phyloP scores from a whole-genome alignment of 1,140 invertebrate genomes.

The Hylaeus anthracinus region DNA sequence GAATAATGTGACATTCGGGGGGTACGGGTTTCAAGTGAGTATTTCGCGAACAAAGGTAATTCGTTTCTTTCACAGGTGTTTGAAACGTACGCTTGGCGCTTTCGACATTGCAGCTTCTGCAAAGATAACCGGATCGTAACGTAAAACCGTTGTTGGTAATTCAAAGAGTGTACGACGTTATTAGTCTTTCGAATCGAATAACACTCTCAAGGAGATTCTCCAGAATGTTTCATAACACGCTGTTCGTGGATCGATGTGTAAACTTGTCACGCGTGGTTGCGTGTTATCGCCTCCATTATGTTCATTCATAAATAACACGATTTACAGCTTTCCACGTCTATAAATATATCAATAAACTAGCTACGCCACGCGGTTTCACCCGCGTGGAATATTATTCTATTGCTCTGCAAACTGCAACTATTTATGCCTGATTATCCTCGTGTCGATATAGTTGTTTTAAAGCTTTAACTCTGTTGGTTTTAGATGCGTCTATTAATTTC shows the following conservation, averaged over 20 bases:
- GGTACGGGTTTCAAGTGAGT: no score
- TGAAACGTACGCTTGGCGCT: not conserved
- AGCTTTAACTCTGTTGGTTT: no score
- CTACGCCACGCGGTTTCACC: no score
- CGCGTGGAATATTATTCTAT: no score
- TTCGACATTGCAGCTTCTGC: not conserved
- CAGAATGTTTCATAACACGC: constrained; percentile 38
- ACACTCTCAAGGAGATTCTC: constrained; percentile 37
- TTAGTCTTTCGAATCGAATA: constrained; percentile 48
- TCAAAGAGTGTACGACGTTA: constrained; percentile 7
- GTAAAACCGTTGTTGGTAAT: constrained; percentile 18
- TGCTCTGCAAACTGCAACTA: no score
- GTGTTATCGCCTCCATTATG: not conserved
- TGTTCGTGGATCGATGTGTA: not conserved
- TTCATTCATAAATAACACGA: not conserved
- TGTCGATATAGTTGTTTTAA: no score
- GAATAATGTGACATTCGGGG: no score
- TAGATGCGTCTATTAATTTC: no score
- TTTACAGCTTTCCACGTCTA: no score
- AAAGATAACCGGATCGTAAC: not conserved
- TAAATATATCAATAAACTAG: no score
- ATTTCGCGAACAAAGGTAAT: no score
- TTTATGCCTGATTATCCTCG: no score
- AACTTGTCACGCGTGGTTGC: not conserved
- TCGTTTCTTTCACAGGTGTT: not conserved